Conservation (phyloP, 2,113 vertebrate species). For the Rhynchopsitta pachyrhyncha region DNA sequence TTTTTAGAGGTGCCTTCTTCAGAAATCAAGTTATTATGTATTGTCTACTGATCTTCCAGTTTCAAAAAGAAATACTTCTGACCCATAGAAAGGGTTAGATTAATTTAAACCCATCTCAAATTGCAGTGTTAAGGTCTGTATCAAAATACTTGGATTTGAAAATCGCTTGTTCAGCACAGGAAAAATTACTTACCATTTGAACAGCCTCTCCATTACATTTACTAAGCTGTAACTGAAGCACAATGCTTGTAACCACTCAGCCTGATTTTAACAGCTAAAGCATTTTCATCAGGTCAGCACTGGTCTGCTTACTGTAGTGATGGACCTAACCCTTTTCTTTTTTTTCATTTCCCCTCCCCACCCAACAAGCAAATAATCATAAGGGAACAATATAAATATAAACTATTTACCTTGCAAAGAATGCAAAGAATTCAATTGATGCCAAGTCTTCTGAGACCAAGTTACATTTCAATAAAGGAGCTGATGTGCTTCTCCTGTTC, state of each 20-base stretch:
- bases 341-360: neutral
- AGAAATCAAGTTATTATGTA: neutral
- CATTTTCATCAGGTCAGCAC: neutral
- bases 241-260: neutral
- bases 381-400: neutral
- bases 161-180: neutral
- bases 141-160: conserved; percentile 4
- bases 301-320: neutral
- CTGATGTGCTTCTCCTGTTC: neutral
- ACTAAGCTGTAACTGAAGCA: neutral
- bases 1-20: neutral
- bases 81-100: neutral
- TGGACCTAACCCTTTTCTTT: neutral
- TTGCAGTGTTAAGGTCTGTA: neutral
- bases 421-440: conserved; percentile 16
- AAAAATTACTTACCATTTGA: conserved; percentile 12
- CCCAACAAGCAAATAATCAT: neutral
- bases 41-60: neutral
- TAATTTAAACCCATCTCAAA: neutral
- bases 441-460: neutral
- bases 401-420: conserved; percentile 16
- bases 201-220: neutral
- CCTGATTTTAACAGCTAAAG: neutral
- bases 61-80: neutral
- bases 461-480: neutral